Conservation (phyloP, 2,797 vertebrate species). For the Acrocephalus scirpaceus region DNA sequence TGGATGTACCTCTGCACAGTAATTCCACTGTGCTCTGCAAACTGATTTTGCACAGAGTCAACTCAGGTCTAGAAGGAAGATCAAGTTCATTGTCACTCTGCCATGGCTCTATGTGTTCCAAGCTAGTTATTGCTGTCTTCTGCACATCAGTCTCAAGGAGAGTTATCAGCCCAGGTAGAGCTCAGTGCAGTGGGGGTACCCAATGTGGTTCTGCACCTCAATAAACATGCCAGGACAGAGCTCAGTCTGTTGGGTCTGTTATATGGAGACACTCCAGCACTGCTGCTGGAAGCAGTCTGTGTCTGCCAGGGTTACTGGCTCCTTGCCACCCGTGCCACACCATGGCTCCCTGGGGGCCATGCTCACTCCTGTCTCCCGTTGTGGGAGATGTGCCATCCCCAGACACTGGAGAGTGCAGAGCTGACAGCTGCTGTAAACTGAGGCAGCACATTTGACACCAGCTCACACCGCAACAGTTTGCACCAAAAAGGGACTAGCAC, state of each 20-base stretch:
- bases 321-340: neutral
- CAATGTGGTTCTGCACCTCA: neutral
- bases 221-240: neutral
- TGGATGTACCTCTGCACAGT: neutral
- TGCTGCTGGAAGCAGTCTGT: neutral
- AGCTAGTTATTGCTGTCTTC: neutral
- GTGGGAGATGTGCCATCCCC: rapidly evolving
- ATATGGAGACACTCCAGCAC: neutral
- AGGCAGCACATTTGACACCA: neutral
- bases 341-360: rapidly evolving
- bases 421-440: neutral
- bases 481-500: neutral
- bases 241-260: rapidly evolving
- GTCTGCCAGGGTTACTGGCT: neutral
- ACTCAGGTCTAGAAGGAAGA: neutral
- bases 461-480: neutral
- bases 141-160: rapidly evolving
- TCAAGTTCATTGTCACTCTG: neutral
- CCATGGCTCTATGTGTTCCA: neutral
- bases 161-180: neutral
- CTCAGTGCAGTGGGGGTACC: rapidly evolving
- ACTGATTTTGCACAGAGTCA: neutral
- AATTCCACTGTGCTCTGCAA: neutral
- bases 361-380: rapidly evolving
- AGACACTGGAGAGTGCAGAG: rapidly evolving